Evolutionary conservation across 2,113 vertebrate genomes (phyloP).

Genomic region (Oostethus manadensis): DNA sequence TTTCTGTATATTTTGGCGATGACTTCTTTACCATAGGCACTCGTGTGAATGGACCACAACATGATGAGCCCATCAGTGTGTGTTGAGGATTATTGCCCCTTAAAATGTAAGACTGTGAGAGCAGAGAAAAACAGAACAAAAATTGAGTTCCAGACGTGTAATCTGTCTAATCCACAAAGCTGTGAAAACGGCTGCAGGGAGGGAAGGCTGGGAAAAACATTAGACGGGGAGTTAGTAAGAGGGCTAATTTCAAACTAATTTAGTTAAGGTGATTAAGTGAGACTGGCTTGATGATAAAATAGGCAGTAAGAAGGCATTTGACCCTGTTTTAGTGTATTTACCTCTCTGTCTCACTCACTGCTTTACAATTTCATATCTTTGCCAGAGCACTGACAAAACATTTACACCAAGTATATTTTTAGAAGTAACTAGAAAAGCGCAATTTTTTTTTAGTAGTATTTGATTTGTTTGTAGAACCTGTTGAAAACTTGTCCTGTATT

Average conservation of each 20-base stretch:
- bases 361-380: no score
- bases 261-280: slow-evolving; percentile 65
- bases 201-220: slow-evolving; percentile 12
- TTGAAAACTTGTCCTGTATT: no score
- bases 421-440: no score
- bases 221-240: slow-evolving; percentile 32
- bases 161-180: slow-evolving; percentile 71
- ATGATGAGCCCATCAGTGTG: background rate
- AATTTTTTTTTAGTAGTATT: no score
- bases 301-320: slow-evolving; percentile 40
- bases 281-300: slow-evolving; percentile 50
- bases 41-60: background rate
- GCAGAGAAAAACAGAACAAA: slow-evolving; percentile 36
- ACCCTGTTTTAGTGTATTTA: slow-evolving; percentile 39
- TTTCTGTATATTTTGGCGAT: no score
- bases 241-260: slow-evolving; percentile 67
- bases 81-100: slow-evolving; percentile 14
- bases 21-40: no score
- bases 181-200: slow-evolving; percentile 59
- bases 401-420: no score
- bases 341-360: background rate
- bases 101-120: background rate
- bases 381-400: no score
- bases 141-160: slow-evolving; percentile 64
- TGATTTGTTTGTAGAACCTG: no score